phyloP scores from a whole-genome alignment of 2,113 vertebrate species.

The Corvus hawaiiensis region DNA sequence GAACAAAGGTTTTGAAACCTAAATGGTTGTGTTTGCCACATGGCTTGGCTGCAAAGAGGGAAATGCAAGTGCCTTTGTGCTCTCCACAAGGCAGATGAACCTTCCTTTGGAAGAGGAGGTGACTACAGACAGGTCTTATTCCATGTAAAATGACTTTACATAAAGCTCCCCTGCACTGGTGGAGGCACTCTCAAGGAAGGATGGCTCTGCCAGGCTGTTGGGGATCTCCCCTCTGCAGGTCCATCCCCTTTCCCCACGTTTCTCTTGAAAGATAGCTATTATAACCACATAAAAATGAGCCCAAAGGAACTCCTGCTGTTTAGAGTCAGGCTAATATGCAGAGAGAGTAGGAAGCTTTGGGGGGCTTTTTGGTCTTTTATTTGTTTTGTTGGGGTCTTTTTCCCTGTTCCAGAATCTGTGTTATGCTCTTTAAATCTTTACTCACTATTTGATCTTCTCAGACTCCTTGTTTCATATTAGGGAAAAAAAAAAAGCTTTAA shows the following conservation, averaged over 20 bases:
- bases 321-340: background rate
- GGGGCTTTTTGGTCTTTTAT: background rate
- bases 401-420: background rate
- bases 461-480: background rate
- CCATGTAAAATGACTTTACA: background rate
- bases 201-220: background rate
- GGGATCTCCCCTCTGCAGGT: background rate
- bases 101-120: background rate
- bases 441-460: background rate
- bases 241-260: background rate
- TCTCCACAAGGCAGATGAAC: background rate
- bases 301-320: background rate
- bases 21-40: background rate
- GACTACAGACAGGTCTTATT: no score
- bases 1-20: conserved; percentile 15
- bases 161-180: background rate
- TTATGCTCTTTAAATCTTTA: background rate
- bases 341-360: background rate
- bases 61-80: background rate
- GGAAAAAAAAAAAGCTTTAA: background rate
- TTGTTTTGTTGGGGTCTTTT: background rate
- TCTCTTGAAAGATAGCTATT: background rate
- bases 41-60: background rate
- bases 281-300: background rate
- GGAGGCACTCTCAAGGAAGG: background rate